Evolutionary conservation across 1,140 invertebrate genomes (phyloP).

Genomic region (Drosophila asahinai): DNA sequence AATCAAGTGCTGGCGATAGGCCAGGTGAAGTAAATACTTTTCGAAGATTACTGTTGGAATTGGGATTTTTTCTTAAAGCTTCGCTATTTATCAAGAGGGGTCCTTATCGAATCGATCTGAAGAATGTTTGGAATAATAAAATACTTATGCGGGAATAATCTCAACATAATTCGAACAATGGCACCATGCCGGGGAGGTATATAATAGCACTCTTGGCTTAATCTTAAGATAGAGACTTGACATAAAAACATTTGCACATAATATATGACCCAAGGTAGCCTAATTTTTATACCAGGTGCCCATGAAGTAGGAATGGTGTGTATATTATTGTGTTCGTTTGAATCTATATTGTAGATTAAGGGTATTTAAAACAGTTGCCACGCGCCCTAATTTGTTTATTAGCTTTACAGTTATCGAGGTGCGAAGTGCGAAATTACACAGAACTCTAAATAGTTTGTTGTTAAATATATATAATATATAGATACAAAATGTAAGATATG

Average conservation of each 20-base stretch:
- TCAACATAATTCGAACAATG: constrained; percentile 2
- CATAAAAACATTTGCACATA: not conserved
- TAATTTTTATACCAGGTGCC: constrained; percentile 2
- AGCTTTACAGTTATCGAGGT: not conserved
- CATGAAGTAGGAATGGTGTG: not conserved
- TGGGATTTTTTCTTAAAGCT: constrained; percentile 1
- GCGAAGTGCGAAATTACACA: not conserved
- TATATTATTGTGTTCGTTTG: too few species aligned
- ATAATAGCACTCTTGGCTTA: not conserved
- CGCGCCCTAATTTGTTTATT: not conserved
- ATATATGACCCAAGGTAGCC: constrained; percentile 10
- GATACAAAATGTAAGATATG: not conserved
- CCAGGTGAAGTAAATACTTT: constrained; percentile 2
- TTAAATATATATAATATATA: not conserved
- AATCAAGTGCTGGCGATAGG: not conserved
- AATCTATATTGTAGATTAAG: not conserved
- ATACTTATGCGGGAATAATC: constrained; percentile 14
- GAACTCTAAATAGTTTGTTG: not conserved
- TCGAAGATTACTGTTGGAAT: not conserved
- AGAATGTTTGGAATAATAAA: constrained; percentile 24
- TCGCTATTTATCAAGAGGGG: constrained; percentile 7
- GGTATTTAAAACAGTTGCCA: not conserved
- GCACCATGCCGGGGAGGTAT: not conserved
- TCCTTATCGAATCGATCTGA: not conserved
- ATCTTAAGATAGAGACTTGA: constrained; percentile 4